Conservation (phyloP, 1,140 invertebrate genomes). For the Pachypsylla venusta region DNA sequence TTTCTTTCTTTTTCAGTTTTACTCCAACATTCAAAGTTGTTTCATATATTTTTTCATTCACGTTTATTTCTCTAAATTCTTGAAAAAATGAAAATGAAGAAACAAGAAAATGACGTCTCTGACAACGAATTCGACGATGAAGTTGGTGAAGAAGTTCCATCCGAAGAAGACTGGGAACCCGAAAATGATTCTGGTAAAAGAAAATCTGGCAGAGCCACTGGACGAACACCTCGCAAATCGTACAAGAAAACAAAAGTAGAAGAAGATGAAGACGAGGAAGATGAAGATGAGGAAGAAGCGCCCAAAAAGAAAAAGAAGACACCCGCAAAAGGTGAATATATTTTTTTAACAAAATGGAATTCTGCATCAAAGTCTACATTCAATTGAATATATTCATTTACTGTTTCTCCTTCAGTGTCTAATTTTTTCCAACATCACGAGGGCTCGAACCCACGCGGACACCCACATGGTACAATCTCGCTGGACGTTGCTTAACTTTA, state of each 20-base stretch:
- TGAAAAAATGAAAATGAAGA: constrained; percentile 10
- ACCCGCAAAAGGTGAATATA: neutral
- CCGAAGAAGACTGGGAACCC: neutral
- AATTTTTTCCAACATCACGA: too few species aligned
- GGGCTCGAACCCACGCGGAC: too few species aligned
- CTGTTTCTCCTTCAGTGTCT: too few species aligned
- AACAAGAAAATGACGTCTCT: constrained; percentile 7
- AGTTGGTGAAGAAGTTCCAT: neutral
- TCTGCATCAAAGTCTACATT: too few species aligned
- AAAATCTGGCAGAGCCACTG: neutral
- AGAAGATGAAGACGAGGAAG: neutral
- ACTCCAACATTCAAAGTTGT: too few species aligned
- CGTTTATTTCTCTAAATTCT: too few species aligned
- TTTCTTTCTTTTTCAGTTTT: too few species aligned
- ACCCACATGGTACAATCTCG: too few species aligned
- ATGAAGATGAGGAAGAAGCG: neutral
- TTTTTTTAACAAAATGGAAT: too few species aligned
- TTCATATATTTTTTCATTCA: too few species aligned
- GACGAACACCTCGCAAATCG: neutral
- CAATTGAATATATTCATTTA: too few species aligned
- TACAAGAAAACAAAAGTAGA: constrained; percentile 8
- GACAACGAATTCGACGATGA: constrained; percentile 7
- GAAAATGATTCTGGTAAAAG: neutral
- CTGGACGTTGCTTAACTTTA: too few species aligned
- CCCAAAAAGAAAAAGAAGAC: constrained; percentile 6